Evolutionary conservation across 2,113 vertebrate species (phyloP).

Genomic region (Takifugu flavidus): DNA sequence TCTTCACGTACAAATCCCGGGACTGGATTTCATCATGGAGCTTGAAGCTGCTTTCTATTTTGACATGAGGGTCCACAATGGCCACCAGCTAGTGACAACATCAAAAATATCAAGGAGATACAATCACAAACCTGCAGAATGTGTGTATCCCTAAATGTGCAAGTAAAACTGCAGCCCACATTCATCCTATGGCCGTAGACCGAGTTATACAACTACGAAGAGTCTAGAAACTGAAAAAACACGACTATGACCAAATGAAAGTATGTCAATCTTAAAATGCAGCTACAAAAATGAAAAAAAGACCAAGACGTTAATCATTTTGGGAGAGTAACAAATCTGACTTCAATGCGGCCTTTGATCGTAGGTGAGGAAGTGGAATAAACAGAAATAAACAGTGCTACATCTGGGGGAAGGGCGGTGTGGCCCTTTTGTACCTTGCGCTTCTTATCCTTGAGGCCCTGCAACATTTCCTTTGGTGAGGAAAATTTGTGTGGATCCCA

Average conservation of each 20-base stretch:
- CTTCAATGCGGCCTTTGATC: too few relatives aligned
- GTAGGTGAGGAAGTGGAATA: background rate
- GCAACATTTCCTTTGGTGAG: constrained; percentile 80
- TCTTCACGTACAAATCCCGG: constrained; percentile 82
- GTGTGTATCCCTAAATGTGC: background rate
- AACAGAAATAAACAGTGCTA: background rate
- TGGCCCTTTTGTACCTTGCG: constrained; percentile 73
- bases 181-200: too few relatives aligned
- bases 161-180: background rate
- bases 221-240: too few relatives aligned
- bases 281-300: too few relatives aligned
- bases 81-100: constrained; percentile 80
- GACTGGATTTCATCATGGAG: constrained; percentile 83
- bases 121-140: background rate
- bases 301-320: too few relatives aligned
- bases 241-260: too few relatives aligned
- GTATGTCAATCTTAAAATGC: too few relatives aligned
- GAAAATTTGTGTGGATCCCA: constrained; percentile 90
- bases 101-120: background rate
- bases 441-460: constrained; percentile 77
- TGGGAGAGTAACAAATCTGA: too few relatives aligned
- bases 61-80: constrained; percentile 94
- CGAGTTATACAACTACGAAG: too few relatives aligned
- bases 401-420: background rate
- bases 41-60: constrained; percentile 84